Conservation (phyloP, 2,888 invertebrate species). For the Pyrgus malvae region DNA sequence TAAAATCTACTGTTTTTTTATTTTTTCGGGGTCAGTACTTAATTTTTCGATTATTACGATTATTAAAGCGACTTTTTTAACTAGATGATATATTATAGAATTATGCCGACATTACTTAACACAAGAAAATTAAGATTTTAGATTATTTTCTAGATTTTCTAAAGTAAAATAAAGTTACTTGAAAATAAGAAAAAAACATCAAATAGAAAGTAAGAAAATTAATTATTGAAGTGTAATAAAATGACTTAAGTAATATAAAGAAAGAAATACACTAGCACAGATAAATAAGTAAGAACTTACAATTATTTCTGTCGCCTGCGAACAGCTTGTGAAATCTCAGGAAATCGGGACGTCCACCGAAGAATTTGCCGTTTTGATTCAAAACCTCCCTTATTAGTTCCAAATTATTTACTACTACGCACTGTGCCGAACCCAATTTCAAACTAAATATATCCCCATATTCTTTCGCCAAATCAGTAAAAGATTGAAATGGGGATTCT, state of each 20-base stretch:
- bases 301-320: constrained; percentile 92
- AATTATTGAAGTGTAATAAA: no score
- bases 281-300: constrained; percentile 83
- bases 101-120: no score
- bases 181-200: no score
- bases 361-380: constrained; percentile 89
- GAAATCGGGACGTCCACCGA: constrained; percentile 92
- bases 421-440: constrained; percentile 85
- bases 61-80: no score
- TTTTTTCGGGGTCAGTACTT: no score
- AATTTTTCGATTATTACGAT: no score
- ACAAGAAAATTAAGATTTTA: no score
- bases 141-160: no score
- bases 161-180: no score
- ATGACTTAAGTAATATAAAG: not conserved
- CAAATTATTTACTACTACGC: constrained; percentile 88
- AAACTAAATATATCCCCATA: constrained; percentile 89
- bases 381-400: constrained; percentile 87
- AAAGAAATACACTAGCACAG: not conserved
- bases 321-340: constrained; percentile 90
- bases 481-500: constrained; percentile 87
- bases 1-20: no score
- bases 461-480: constrained; percentile 84
- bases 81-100: no score
- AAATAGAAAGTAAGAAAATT: no score